Evolutionary conservation across 1,140 invertebrate genomes (phyloP).

Genomic region (Tribolium madens): DNA sequence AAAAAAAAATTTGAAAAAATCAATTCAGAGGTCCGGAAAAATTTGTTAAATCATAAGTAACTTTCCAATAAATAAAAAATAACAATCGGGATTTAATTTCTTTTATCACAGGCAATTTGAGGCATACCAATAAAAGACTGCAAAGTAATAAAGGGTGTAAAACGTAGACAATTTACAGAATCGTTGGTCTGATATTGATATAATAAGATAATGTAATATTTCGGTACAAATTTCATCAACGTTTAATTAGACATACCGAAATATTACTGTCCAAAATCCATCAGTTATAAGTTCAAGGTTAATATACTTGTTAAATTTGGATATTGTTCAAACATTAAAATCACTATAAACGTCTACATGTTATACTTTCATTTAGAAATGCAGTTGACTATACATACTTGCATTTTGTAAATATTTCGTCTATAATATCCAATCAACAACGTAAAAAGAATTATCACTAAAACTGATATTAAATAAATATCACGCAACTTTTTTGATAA

Average conservation of each 20-base stretch:
- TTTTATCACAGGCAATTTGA: conserved; percentile 59
- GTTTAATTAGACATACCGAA: too few relatives aligned
- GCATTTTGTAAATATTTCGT: conserved; percentile 2
- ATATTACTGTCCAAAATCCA: conserved; percentile 23
- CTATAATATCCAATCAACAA: neutral
- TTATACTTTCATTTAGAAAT: conserved; percentile 37
- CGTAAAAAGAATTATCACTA: neutral
- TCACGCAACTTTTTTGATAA: conserved; percentile 16
- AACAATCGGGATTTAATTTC: conserved; percentile 46
- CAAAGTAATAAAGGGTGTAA: conserved; percentile 31
- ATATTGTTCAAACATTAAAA: conserved; percentile 32
- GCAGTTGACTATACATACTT: conserved; percentile 5
- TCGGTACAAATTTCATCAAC: neutral
- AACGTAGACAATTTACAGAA: conserved; percentile 9
- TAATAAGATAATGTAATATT: neutral
- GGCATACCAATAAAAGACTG: conserved; percentile 51
- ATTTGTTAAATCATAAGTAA: neutral
- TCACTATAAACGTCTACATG: conserved; percentile 23
- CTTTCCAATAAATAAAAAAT: neutral
- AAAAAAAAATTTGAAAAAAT: neutral
- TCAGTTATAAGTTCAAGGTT: conserved; percentile 17
- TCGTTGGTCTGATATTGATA: conserved; percentile 31
- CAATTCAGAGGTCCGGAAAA: neutral
- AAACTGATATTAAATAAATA: conserved; percentile 16
- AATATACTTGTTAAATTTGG: conserved; percentile 4